phyloP scores from a whole-genome alignment of 2,113 vertebrate species.

The Saguinus imperator region DNA sequence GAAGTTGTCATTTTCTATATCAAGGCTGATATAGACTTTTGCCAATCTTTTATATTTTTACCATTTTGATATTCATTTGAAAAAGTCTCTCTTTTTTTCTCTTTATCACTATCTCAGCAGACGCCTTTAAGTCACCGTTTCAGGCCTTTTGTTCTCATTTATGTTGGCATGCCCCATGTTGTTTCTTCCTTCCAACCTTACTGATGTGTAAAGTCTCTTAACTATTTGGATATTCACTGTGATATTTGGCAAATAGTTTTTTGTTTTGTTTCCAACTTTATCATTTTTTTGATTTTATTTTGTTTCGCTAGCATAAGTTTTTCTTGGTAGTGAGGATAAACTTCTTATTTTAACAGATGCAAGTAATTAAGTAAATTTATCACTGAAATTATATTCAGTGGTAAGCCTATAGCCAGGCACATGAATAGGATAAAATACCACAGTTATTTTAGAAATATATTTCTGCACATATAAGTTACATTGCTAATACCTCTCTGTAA shows the following conservation, averaged over 20 bases:
- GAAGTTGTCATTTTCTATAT: neutral
- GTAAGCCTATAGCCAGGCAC: neutral
- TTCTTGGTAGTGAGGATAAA: neutral
- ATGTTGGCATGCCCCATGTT: accelerated
- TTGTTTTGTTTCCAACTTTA: neutral
- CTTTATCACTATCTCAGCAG: neutral
- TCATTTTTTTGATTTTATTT: neutral
- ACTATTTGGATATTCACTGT: neutral
- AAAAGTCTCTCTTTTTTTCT: neutral
- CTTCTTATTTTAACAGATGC: neutral
- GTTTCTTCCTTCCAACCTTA: neutral
- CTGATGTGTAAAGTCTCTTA: neutral
- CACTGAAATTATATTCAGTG: neutral
- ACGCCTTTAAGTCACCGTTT: neutral
- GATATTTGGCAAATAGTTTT: neutral
- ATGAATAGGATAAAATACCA: neutral
- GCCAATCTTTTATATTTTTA: neutral
- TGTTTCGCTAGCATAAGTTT: neutral
- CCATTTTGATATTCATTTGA: neutral
- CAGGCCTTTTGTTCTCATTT: neutral
- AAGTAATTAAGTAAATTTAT: conserved; percentile 10
- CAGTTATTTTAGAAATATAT: neutral
- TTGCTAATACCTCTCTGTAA: neutral
- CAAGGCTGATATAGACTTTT: neutral
- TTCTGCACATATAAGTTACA: neutral